Base-by-base conservation (phyloP, 2,113 vertebrate genomes). In the Albula glossodonta region DNA sequence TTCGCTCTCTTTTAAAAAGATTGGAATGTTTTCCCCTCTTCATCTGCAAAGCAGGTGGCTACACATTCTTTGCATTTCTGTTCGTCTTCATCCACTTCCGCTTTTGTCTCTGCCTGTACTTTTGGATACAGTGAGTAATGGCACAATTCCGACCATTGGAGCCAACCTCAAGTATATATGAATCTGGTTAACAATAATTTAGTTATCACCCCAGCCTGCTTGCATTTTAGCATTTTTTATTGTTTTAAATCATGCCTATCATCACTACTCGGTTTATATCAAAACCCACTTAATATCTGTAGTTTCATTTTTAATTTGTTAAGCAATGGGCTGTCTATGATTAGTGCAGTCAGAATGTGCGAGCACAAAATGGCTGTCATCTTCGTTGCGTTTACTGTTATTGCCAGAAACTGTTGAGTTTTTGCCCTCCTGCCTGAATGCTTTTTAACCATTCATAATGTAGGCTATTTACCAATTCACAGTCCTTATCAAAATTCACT, bases 351-450 rank as follows among this genome's bases (percentile, higher is more conserved):
- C n/a, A 22, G 22, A 77, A 83, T 53, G 78, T 15, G 81, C 80
- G 56, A 56, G 60, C 70, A 91, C 50, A 88, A 88, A 89, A 90
- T 87, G 31, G 53, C 70, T 86, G 80, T 84, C 52, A 63, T 13
- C 2, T 12, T n/a, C 82, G 51, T 74, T 52, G 22, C 22, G 25
- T 3, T 74, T 70, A 56, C 70, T 78, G 50, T 49, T 74, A 50
- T 10, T 51, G 60, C 41, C 6, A 10, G 31, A 41, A 41, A 41
- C 31, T 41, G 31, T 41, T 41, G 31, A 41, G 31, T 41, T 41
- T 41, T 41, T 41, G 31, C 31, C 31, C 25, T 50, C 12, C 49
- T 31, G 22, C 5, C 77, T 7, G 6, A 15, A 53, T 84, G 5
- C 5, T 51, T n/a, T 84, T 53, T 31, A 19, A 5, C 19, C 63